Percentiles rank a stretch among this genome's conserved stretches.
Evolutionary conservation across 2,113 vertebrate genomes (phyloP).

Genomic region (Neoarius graeffei): DNA sequence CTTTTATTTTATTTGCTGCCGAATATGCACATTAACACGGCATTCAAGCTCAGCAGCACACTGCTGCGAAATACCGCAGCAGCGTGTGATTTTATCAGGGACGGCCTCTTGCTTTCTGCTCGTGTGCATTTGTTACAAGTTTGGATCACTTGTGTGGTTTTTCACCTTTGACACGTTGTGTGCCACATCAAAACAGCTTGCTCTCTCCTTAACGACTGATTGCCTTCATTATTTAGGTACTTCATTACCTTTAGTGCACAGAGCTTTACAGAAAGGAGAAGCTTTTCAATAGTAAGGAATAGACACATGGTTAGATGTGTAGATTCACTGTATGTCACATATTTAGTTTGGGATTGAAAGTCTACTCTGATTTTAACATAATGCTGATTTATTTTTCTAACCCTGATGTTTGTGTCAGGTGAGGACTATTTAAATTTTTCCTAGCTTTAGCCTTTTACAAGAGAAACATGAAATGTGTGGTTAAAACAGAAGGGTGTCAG

Average conservation of each 20-base stretch:
- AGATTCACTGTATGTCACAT: neutral
- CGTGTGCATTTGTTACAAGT: neutral
- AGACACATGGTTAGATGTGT: neutral
- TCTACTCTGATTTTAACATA: neutral
- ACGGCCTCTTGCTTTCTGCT: neutral
- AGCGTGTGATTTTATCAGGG: neutral
- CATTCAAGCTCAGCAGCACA: neutral
- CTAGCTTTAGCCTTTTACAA: neutral
- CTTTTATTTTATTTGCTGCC: neutral
- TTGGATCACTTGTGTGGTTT: conserved; percentile 13
- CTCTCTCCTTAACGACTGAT: conserved; percentile 60
- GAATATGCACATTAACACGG: neutral
- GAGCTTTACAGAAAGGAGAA: conserved; percentile 50
- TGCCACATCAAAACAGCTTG: conserved; percentile 49
- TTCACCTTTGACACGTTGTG: conserved; percentile 26
- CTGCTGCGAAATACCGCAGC: neutral
- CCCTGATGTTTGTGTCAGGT: neutral
- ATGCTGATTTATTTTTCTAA: neutral
- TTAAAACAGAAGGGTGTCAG: neutral
- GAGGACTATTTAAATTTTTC: neutral
- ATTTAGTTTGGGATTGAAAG: neutral
- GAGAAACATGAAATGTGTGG: too few relatives aligned
- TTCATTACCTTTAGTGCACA: conserved; percentile 65
- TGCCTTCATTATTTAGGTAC: conserved; percentile 65
- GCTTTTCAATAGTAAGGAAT: conserved; percentile 44